Evolutionary conservation across 2,888 invertebrate species (phyloP).

Genomic region (Panopea generosa): DNA sequence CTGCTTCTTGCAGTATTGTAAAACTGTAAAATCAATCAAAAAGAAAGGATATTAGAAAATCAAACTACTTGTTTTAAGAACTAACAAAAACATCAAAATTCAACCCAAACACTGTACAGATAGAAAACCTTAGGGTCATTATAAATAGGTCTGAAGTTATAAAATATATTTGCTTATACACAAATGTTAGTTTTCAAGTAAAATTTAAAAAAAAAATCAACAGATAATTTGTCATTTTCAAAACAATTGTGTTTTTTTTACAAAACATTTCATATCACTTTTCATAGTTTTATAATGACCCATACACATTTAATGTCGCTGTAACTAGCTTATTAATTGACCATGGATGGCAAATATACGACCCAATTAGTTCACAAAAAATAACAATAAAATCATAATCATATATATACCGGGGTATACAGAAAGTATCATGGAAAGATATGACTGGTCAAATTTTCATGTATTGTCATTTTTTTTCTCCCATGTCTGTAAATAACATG

Average conservation of each 20-base stretch:
- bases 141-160: too few relatives aligned
- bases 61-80: neutral
- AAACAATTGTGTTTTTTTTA: too few relatives aligned
- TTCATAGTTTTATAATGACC: too few relatives aligned
- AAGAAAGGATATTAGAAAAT: neutral
- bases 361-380: neutral
- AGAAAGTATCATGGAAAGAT: neutral
- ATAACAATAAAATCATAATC: slow-evolving; percentile 3
- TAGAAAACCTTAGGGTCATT: too few relatives aligned
- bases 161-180: too few relatives aligned
- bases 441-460: slow-evolving; percentile 6
- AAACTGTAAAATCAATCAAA: slow-evolving; percentile 17
- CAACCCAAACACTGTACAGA: slow-evolving; percentile 40
- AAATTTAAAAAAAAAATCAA: too few relatives aligned
- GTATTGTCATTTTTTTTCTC: too few relatives aligned
- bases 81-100: slow-evolving; percentile 36
- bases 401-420: slow-evolving; percentile 4
- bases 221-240: too few relatives aligned
- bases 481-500: too few relatives aligned
- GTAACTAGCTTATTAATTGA: neutral
- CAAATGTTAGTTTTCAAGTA: too few relatives aligned
- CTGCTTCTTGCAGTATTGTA: slow-evolving; percentile 50
- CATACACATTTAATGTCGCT: neutral
- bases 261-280: too few relatives aligned
- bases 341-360: neutral